Percentiles rank a stretch among this genome's conserved stretches.
phyloP scores from a whole-genome alignment of 2,888 invertebrate genomes.

The Mactromeris polynyma region DNA sequence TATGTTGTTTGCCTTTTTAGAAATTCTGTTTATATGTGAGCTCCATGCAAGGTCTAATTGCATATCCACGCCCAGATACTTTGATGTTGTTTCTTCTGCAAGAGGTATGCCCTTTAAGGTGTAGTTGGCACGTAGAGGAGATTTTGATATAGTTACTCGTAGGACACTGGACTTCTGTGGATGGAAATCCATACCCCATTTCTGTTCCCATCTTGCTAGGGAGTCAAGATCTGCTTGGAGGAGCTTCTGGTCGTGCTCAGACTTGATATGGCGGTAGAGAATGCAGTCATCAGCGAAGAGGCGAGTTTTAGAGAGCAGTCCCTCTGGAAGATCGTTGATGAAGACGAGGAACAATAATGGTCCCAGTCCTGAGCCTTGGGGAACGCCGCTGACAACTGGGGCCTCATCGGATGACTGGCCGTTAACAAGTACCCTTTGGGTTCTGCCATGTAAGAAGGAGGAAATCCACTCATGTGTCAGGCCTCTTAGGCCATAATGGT shows the following conservation, averaged over 20 bases:
- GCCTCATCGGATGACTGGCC: too few relatives aligned
- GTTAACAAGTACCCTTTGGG: too few relatives aligned
- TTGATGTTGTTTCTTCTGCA: too few relatives aligned
- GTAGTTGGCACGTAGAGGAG: not conserved
- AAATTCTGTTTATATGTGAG: too few relatives aligned
- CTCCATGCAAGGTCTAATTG: too few relatives aligned
- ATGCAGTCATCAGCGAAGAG: not conserved
- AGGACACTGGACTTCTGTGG: not conserved
- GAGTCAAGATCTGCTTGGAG: not conserved
- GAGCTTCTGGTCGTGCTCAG: not conserved
- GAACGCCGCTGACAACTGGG: too few relatives aligned
- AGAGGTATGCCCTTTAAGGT: not conserved
- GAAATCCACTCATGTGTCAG: not conserved
- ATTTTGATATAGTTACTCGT: not conserved
- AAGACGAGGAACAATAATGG: not conserved
- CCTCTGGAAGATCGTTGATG: not conserved
- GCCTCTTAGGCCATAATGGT: not conserved
- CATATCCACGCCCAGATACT: too few relatives aligned
- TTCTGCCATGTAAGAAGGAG: not conserved
- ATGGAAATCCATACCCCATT: not conserved
- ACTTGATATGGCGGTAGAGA: slow-evolving; percentile 1
- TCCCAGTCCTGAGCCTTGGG: not conserved
- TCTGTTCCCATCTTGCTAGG: not conserved
- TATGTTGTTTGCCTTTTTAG: too few relatives aligned
- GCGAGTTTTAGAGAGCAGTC: not conserved